phyloP scores from a whole-genome alignment of 2,113 vertebrate genomes.

The Trogon melanurus region DNA sequence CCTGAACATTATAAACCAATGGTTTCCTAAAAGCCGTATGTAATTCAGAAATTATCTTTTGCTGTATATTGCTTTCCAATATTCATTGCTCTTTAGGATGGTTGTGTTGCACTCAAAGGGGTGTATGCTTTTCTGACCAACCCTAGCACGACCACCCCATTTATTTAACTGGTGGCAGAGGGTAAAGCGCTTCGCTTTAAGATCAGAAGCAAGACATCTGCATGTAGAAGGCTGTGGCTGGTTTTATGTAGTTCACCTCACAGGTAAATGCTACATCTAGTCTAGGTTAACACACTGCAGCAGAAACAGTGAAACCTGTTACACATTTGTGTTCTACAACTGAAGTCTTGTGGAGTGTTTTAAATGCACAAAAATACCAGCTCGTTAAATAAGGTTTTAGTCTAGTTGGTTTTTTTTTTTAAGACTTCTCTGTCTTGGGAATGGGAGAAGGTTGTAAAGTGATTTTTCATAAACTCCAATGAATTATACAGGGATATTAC shows the following conservation, averaged over 20 bases:
- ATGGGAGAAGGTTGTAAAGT: not conserved
- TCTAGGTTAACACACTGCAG: not conserved
- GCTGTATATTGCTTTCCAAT: not conserved
- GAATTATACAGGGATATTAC: fast-evolving
- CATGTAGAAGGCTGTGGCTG: not conserved
- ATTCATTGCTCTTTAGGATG: not conserved
- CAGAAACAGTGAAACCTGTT: not conserved
- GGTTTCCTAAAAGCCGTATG: not conserved
- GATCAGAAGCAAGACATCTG: not conserved
- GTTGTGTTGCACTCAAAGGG: not conserved
- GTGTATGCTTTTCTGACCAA: not conserved
- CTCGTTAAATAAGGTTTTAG: not conserved
- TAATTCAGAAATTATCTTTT: not conserved
- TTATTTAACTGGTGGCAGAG: not conserved
- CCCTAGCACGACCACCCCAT: fast-evolving
- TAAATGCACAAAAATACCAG: not conserved
- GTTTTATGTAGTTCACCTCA: not conserved
- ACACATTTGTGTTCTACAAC: not conserved
- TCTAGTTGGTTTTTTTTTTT: not conserved
- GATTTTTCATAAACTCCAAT: not conserved
- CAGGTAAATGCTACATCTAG: not conserved
- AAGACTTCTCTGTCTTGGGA: not conserved
- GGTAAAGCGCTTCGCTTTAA: not conserved
- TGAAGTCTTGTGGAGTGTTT: not conserved
- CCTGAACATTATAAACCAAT: not conserved